Evolutionary conservation across 2,888 invertebrate species (phyloP).

Genomic region (Amblyjoppa proteus): DNA sequence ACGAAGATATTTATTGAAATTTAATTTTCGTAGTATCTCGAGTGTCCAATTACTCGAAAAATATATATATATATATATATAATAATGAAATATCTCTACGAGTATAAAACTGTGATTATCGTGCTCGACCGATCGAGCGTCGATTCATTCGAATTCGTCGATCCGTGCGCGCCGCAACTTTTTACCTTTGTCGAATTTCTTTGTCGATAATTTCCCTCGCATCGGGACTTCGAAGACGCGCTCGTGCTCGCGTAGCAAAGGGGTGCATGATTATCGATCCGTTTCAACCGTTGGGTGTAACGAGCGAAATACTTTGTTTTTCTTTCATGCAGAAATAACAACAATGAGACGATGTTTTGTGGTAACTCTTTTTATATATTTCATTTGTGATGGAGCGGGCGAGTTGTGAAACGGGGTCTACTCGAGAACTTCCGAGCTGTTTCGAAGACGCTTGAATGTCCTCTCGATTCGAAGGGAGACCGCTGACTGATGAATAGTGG

Average conservation of each 20-base stretch:
- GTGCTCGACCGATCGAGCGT: constrained; percentile 70
- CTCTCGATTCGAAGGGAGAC: background rate
- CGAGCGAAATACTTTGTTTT: constrained; percentile 23
- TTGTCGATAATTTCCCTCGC: constrained; percentile 48
- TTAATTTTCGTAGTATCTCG: background rate
- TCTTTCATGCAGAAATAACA: constrained; percentile 34
- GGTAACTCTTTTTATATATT: constrained; percentile 25
- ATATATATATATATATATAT: constrained; percentile 17
- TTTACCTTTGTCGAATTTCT: constrained; percentile 35
- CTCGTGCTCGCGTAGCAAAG: constrained; percentile 6
- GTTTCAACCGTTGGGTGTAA: constrained; percentile 31
- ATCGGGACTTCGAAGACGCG: constrained; percentile 17
- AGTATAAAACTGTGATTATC: constrained; percentile 60
- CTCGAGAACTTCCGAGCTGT: background rate
- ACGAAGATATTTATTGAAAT: constrained; percentile 16
- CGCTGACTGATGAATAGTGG: background rate
- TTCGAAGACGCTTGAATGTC: constrained; percentile 29
- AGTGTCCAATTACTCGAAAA: constrained; percentile 35
- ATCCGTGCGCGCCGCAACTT: constrained; percentile 25
- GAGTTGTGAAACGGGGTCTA: constrained; percentile 29
- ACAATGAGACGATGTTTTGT: constrained; percentile 25
- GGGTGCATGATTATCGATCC: constrained; percentile 44
- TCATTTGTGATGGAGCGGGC: constrained; percentile 28
- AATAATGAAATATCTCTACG: constrained; percentile 34
- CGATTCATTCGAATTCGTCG: constrained; percentile 48